Base-by-base conservation (phyloP, 1,140 invertebrate species). In the Hylaeus anthracinus region DNA sequence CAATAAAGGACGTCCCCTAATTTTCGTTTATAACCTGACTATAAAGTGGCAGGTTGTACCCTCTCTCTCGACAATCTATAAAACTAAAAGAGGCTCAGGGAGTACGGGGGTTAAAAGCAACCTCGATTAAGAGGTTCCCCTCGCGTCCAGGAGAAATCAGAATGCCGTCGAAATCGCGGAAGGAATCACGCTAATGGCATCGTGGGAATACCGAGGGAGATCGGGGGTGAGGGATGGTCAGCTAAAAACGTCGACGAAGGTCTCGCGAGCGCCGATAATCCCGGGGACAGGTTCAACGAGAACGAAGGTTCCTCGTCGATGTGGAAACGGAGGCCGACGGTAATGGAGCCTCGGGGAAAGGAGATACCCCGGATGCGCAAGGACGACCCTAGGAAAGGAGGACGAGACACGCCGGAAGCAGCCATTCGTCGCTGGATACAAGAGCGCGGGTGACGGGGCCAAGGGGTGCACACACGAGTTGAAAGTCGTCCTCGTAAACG, bases 401-500 rank as follows among this genome's bases (percentile, higher is more conserved):
- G 82, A 72, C 64, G 41, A 58, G 58, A 12, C 10, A 77, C 8
- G 55, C 15, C 53, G 37, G 60, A 61, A 85, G 83, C 64, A 15
- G 71, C 48, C 41, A 61, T 53, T 85, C 64, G 58, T 60, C 56
- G 60, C 58, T 80, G 56, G 61, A 63, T 53, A 67, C 61, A 26
- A 26, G 26, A 26, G 26, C 26, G 26, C 26, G 26, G 26, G 26
- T 26, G 26, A 26, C 26, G 26, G 26, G 26, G 26, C 26, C 26
- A 26, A 26, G 26, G 26, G 26, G 26, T 26, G 26, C 26, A 26
- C 26, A 26, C 26, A 26, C 45, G 45, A 48, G 45, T 48, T 48
- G 45, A 12, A 51, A 51, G 8, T 51, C 51, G 51, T 51, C 51
- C 51, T 51, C 6, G 51, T 45, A 51, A 79, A 79, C 51, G n/a